A percentile compares a stretch with the other conserved stretches of the same genome.
Evolutionary conservation across 2,888 invertebrate genomes (phyloP).

Genomic region (Melangyna quadrimaculata): DNA sequence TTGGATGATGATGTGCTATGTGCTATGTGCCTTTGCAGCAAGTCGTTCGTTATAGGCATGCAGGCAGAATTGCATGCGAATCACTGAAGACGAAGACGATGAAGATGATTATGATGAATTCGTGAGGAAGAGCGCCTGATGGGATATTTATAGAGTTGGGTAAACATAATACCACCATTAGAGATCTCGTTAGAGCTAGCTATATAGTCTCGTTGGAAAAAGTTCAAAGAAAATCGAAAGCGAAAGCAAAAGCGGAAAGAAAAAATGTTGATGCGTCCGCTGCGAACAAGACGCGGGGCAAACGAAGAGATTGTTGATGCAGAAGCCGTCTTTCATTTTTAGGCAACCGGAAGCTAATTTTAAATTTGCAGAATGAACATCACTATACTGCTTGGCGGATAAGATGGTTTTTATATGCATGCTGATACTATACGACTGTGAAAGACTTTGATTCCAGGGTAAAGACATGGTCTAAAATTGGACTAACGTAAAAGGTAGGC

Average conservation of each 20-base stretch:
- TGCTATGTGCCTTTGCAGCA: constrained; percentile 20
- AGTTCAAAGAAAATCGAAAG: constrained; percentile 67
- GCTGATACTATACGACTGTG: neutral
- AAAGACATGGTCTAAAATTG: constrained; percentile 46
- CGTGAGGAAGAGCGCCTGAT: constrained; percentile 21
- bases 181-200: constrained; percentile 57
- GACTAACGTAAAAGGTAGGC: constrained; percentile 10
- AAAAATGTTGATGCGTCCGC: constrained; percentile 6
- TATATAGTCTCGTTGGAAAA: constrained; percentile 29
- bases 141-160: constrained; percentile 53
- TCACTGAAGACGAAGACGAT: constrained; percentile 9
- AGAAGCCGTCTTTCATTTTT: constrained; percentile 40
- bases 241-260: constrained; percentile 37
- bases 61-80: constrained; percentile 51
- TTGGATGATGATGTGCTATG: constrained; percentile 23
- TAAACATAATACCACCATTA: constrained; percentile 55
- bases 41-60: constrained; percentile 19
- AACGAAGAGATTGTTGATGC: neutral
- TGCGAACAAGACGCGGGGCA: neutral
- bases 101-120: constrained; percentile 56
- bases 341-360: constrained; percentile 65
- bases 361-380: constrained; percentile 30
- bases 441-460: constrained; percentile 20
- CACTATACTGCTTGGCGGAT: no score
- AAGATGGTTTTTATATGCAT: constrained; percentile 14